phyloP scores from a whole-genome alignment of 2,797 vertebrate genomes.

The Picus viridis region DNA sequence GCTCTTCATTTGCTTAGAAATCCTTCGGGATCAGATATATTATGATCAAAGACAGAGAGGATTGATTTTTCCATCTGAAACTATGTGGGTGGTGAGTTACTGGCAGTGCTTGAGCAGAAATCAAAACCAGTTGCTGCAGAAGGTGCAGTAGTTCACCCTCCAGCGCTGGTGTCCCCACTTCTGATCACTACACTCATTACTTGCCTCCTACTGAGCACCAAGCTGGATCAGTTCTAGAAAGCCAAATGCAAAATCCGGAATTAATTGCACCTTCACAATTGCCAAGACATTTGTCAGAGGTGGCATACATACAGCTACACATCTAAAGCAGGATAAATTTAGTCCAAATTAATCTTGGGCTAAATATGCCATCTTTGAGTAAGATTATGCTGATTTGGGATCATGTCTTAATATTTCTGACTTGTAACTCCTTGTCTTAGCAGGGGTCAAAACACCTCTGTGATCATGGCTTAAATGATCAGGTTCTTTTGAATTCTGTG shows the following conservation, averaged over 20 bases:
- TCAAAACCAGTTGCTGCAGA: neutral
- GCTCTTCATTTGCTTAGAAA: neutral
- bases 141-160: neutral
- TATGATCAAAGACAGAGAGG: neutral
- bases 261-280: neutral
- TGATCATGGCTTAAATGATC: neutral
- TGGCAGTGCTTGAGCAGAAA: neutral
- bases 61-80: neutral
- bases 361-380: neutral
- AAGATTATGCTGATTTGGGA: neutral
- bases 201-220: accelerated
- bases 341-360: neutral
- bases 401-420: neutral
- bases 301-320: neutral
- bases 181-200: neutral
- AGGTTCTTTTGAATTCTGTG: neutral
- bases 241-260: neutral
- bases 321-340: neutral
- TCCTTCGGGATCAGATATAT: neutral
- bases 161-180: neutral
- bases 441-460: neutral
- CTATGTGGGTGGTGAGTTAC: neutral
- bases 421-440: neutral
- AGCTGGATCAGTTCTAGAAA: neutral
- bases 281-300: neutral